Conservation (phyloP, 92 coral and sea anemone genomes). For the Desmophyllum pertusum region DNA sequence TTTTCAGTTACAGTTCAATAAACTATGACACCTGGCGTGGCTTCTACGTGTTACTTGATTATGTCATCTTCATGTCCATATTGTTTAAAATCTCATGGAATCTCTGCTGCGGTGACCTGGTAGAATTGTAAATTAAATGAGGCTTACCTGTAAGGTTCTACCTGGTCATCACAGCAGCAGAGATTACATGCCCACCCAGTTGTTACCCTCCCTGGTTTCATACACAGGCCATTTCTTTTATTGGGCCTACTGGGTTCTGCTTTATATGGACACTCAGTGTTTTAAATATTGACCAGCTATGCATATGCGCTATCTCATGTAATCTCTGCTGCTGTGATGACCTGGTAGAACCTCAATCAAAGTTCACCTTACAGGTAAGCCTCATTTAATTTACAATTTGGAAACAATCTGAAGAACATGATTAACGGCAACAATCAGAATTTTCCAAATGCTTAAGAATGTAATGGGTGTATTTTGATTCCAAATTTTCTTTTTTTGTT, state of each 20-base stretch:
- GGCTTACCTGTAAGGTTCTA: conserved; percentile 5
- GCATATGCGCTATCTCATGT: conserved; percentile 29
- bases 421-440: too few relatives aligned
- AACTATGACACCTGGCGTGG: neutral
- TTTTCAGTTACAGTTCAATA: conserved; percentile 8
- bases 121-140: neutral
- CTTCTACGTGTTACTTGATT: neutral
- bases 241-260: neutral
- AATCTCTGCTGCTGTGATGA: conserved; percentile 30
- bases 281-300: conserved; percentile 17
- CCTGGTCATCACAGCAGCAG: conserved; percentile 27
- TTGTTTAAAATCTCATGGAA: conserved; percentile 21
- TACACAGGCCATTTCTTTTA: neutral
- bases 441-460: too few relatives aligned
- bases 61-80: conserved; percentile 9
- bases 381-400: neutral
- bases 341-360: conserved; percentile 27
- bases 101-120: conserved; percentile 30
- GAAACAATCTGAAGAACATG: too few relatives aligned
- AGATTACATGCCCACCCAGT: conserved; percentile 29
- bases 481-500: too few relatives aligned
- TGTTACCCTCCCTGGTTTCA: conserved; percentile 16
- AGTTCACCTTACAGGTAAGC: neutral
- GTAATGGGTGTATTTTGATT: too few relatives aligned
- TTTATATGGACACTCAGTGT: conserved; percentile 1